Percentiles rank a stretch among this genome's conserved stretches.
Conservation (phyloP, 2,113 vertebrate species). For the Tor tambroides region DNA sequence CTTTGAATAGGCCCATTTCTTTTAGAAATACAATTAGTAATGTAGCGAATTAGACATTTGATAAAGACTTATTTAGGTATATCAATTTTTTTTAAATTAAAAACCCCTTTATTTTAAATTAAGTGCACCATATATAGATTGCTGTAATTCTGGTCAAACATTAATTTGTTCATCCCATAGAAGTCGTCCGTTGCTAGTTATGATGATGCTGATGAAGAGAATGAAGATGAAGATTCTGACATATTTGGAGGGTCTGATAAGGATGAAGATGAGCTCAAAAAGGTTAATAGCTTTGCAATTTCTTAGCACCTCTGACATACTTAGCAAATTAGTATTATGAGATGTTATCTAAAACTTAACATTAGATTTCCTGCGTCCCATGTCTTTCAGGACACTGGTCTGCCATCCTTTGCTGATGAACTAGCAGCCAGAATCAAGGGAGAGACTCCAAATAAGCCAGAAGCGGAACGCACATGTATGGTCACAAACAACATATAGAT, state of each 20-base stretch:
- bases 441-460: conserved; percentile 70
- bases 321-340: neutral
- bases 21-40: too few species aligned
- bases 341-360: too few species aligned
- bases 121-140: neutral
- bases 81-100: too few species aligned
- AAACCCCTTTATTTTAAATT: neutral
- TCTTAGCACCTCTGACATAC: neutral
- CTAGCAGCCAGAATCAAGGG: conserved; percentile 92
- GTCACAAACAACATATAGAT: neutral
- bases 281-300: conserved; percentile 51
- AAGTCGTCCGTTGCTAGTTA: conserved; percentile 81
- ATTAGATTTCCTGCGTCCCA: neutral
- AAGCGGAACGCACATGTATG: conserved; percentile 77
- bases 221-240: conserved; percentile 85
- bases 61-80: too few species aligned
- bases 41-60: too few species aligned
- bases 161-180: conserved; percentile 52
- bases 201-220: conserved; percentile 83
- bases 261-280: conserved; percentile 80
- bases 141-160: neutral
- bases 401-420: conserved; percentile 89
- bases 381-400: conserved; percentile 72
- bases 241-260: conserved; percentile 92
- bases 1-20: too few species aligned